These are phyloP conservation scores for Cossypha polioptera DNA, from an alignment of 2,797 vertebrate species.

Conservation along the genomic window DNA sequence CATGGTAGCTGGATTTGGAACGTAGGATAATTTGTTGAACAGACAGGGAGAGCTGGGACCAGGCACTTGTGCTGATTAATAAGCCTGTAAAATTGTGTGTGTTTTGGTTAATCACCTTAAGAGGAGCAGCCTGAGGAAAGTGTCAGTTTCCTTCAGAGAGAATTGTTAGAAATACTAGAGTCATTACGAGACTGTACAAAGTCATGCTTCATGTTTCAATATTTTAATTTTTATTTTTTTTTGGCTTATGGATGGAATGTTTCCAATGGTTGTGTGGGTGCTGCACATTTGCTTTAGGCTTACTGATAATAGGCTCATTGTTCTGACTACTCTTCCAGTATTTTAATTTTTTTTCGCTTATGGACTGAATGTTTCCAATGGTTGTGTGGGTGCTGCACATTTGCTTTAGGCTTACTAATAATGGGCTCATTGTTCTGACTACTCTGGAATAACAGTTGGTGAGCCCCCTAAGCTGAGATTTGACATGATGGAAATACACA, in stretches of 20 bases:
- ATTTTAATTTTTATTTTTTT: neutral
- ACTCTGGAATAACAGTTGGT: neutral
- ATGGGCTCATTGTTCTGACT: too few species aligned
- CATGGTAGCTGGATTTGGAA: neutral
- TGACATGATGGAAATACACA: neutral
- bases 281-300: neutral
- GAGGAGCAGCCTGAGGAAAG: neutral
- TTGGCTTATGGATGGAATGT: neutral
- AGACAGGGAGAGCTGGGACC: neutral
- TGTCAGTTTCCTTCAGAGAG: neutral
- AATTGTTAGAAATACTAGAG: neutral
- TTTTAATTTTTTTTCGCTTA: too few species aligned
- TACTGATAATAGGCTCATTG: neutral
- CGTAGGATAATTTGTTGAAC: neutral
- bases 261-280: neutral
- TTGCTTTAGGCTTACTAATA: too few species aligned
- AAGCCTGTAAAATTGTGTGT: neutral
- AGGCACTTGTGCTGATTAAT: neutral
- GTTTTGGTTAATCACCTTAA: neutral
- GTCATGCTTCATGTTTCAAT: neutral
- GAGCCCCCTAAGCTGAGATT: neutral
- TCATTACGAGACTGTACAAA: neutral
- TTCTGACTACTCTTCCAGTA: neutral
- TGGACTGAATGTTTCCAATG: too few species aligned
- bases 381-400: too few species aligned